Evolutionary conservation across 2,797 vertebrate genomes (phyloP).

Genomic region (Sciurus carolinensis): DNA sequence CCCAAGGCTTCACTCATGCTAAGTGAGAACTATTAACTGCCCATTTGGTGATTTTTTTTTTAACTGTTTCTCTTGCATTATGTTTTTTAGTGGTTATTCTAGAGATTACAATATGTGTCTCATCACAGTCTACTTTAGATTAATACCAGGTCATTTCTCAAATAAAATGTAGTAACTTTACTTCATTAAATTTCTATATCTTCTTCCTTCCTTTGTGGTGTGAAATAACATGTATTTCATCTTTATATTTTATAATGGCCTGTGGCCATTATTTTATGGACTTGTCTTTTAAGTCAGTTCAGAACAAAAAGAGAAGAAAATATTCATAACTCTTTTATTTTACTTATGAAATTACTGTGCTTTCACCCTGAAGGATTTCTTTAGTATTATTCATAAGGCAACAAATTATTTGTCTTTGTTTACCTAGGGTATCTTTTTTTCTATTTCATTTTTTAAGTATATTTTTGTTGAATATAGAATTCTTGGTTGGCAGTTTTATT

Average conservation of each 20-base stretch:
- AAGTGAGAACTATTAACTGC: background rate
- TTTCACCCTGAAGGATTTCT: background rate
- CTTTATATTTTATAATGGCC: background rate
- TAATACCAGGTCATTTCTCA: slow-evolving; percentile 3
- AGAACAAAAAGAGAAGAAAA: background rate
- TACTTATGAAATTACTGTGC: background rate
- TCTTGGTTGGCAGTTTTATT: slow-evolving; percentile 28
- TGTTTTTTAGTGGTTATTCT: background rate
- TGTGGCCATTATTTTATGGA: background rate
- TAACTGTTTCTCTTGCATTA: slow-evolving; percentile 28
- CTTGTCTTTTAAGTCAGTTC: slow-evolving; percentile 22
- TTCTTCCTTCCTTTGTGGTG: background rate
- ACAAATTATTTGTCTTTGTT: background rate
- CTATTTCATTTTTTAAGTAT: background rate
- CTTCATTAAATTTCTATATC: background rate
- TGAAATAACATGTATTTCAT: background rate
- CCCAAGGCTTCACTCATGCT: background rate
- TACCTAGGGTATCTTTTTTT: background rate
- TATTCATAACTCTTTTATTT: background rate
- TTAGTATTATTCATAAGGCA: slow-evolving; percentile 43
- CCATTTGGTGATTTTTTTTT: background rate
- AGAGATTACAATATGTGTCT: background rate
- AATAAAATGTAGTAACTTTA: background rate
- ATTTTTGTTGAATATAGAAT: slow-evolving; percentile 3
- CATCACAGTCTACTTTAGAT: background rate